These are phyloP conservation scores for Meghimatium bilineatum DNA, from an alignment of 2,888 invertebrate species.

Conservation along the genomic window DNA sequence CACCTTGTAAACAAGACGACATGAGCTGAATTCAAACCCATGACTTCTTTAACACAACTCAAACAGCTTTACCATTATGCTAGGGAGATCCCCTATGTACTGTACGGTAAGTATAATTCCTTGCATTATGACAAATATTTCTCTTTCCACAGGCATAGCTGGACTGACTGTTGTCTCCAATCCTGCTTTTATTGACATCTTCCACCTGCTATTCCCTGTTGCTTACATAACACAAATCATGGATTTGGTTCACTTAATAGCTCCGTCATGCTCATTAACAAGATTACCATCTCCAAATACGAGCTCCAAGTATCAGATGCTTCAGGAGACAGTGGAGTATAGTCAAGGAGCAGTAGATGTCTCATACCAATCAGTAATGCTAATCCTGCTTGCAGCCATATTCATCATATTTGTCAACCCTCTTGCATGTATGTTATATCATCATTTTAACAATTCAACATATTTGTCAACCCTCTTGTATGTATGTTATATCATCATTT, in stretches of 20 bases:
- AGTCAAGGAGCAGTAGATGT: too few species aligned
- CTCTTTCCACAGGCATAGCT: neutral
- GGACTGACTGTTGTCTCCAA: neutral
- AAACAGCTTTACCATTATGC: too few species aligned
- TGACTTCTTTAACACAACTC: too few species aligned
- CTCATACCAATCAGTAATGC: neutral
- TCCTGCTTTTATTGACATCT: neutral
- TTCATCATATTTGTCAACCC: neutral
- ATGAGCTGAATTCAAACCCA: too few species aligned
- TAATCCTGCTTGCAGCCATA: neutral
- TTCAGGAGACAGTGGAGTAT: too few species aligned
- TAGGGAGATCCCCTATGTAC: too few species aligned
- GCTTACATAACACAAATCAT: neutral
- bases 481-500: too few species aligned
- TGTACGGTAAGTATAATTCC: too few species aligned
- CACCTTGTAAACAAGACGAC: too few species aligned
- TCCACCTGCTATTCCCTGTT: constrained; percentile 4
- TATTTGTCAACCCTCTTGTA: neutral
- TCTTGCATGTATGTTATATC: too few species aligned
- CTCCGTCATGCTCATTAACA: neutral
- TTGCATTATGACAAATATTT: neutral
- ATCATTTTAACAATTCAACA: neutral
- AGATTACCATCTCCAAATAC: neutral
- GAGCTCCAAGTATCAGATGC: neutral
- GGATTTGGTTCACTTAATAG: neutral